A percentile compares a stretch with the other conserved stretches of the same genome.
Conservation (phyloP, 2,888 invertebrate species). For the Chironomus tentans region DNA sequence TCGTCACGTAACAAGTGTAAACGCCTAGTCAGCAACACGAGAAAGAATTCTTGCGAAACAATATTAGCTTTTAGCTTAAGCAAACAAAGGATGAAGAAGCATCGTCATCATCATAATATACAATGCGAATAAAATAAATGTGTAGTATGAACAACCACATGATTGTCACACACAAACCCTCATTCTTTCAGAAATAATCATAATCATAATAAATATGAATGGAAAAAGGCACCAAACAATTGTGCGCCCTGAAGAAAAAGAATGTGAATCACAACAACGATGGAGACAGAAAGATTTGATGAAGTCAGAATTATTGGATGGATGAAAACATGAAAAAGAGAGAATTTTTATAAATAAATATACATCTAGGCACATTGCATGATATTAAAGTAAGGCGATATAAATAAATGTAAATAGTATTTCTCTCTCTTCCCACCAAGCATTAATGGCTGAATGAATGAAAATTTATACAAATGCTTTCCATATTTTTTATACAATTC, state of each 20-base stretch:
- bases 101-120: no score
- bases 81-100: no score
- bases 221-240: background rate
- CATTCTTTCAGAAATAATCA: slow-evolving; percentile 4
- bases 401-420: slow-evolving; percentile 25
- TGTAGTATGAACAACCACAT: background rate
- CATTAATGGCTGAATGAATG: background rate
- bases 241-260: background rate
- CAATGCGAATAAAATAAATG: background rate
- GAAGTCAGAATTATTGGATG: background rate
- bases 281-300: slow-evolving; percentile 22
- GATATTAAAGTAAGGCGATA: slow-evolving; percentile 10
- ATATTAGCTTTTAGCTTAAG: no score
- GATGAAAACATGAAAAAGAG: background rate
- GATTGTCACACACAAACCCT: background rate
- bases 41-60: no score
- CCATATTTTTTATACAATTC: slow-evolving; percentile 26
- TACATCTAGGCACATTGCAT: background rate
- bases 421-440: background rate
- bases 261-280: background rate
- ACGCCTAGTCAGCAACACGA: no score
- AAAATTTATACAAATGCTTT: slow-evolving; percentile 25
- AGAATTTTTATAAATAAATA: background rate
- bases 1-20: no score
- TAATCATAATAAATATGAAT: slow-evolving; percentile 12